These are phyloP conservation scores for Spodoptera littoralis DNA, from an alignment of 2,888 invertebrate genomes.

Conservation along the genomic window DNA sequence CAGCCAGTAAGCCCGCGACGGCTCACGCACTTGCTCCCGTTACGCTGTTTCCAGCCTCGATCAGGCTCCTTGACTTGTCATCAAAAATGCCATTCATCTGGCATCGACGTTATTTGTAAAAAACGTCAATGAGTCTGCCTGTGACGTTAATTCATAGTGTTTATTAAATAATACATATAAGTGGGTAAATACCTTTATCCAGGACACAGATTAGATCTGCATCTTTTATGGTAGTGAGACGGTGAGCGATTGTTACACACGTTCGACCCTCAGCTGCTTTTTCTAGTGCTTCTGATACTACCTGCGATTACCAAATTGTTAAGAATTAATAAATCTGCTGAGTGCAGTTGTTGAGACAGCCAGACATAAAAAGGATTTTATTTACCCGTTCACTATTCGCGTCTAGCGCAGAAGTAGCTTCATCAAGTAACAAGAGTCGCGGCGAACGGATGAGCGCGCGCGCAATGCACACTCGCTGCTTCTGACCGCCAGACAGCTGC, in stretches of 20 bases:
- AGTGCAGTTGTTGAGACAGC: too few relatives aligned
- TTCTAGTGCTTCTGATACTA: conserved; percentile 95
- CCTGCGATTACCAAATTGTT: conserved; percentile 70
- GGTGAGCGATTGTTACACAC: conserved; percentile 95
- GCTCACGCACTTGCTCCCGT: too few relatives aligned
- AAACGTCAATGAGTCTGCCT: too few relatives aligned
- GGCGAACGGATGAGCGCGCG: conserved; percentile 91
- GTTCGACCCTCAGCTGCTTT: conserved; percentile 94
- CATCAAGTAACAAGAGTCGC: conserved; percentile 90
- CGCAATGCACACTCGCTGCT: conserved; percentile 93
- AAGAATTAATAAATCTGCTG: too few relatives aligned
- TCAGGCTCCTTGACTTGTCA: too few relatives aligned
- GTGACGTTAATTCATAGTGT: too few relatives aligned
- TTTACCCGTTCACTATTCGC: conserved; percentile 91
- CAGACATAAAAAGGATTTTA: not conserved
- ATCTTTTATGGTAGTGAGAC: conserved; percentile 94
- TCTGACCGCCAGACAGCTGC: conserved; percentile 92
- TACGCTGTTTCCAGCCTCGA: too few relatives aligned
- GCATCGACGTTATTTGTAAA: too few relatives aligned
- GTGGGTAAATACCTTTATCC: conserved; percentile 89
- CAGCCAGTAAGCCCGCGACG: too few relatives aligned
- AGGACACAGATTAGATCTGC: conserved; percentile 95
- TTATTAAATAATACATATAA: too few relatives aligned
- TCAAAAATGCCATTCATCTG: too few relatives aligned
- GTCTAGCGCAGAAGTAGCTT: conserved; percentile 91